These are phyloP conservation scores for Amazona vittata DNA, from an alignment of 2,113 vertebrate species.

Conservation along the genomic window DNA sequence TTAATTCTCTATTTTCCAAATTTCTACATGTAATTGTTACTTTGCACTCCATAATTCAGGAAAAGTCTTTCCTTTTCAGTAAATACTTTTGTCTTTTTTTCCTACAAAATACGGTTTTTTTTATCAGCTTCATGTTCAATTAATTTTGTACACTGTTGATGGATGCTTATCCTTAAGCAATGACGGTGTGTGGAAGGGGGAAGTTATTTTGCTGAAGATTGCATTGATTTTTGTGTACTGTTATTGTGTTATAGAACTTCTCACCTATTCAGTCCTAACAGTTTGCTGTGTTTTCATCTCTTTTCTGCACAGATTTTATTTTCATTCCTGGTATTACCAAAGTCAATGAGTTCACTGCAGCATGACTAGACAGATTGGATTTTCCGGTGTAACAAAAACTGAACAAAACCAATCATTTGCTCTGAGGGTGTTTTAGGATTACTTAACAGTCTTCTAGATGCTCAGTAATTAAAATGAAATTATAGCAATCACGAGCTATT, in stretches of 20 bases:
- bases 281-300: neutral
- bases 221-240: neutral
- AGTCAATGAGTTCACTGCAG: neutral
- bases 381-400: neutral
- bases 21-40: accelerated
- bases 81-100: neutral
- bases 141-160: neutral
- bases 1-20: neutral
- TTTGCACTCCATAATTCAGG: neutral
- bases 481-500: neutral
- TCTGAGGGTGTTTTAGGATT: neutral
- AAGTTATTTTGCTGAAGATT: neutral
- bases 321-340: neutral
- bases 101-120: accelerated
- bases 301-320: neutral
- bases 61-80: neutral
- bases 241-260: neutral
- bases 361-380: neutral
- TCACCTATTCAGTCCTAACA: neutral
- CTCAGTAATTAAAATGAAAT: neutral
- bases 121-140: neutral
- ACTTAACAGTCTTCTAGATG: neutral
- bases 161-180: neutral
- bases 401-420: neutral
- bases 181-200: neutral